Percentiles rank a stretch among this genome's conserved stretches.
These are phyloP conservation scores for Galbula dea DNA, from an alignment of 2,113 vertebrate species.

Conservation along the genomic window DNA sequence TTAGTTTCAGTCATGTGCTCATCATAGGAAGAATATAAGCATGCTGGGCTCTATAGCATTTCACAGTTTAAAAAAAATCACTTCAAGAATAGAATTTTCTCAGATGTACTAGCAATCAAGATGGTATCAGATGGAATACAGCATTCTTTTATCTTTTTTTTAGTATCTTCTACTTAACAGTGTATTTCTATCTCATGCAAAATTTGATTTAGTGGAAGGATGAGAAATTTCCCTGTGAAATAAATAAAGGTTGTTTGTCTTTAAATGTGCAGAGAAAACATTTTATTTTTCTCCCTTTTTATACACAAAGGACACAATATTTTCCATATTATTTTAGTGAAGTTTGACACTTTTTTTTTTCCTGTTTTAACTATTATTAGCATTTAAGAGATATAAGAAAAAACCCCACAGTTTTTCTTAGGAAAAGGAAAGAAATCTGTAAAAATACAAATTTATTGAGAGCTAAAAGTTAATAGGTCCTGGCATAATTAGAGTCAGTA, in stretches of 20 bases:
- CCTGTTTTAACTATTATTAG: background rate
- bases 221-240: background rate
- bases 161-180: background rate
- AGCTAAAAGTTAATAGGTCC: background rate
- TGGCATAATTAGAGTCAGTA: background rate
- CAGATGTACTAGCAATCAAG: background rate
- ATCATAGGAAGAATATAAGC: background rate
- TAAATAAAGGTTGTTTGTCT: background rate
- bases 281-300: background rate
- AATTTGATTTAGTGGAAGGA: background rate
- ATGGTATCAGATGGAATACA: background rate
- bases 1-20: background rate
- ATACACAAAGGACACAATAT: background rate
- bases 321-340: background rate
- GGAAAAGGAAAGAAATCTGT: background rate
- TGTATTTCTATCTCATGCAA: background rate
- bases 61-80: background rate
- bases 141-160: background rate
- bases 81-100: background rate
- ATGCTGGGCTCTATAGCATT: background rate
- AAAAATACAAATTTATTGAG: background rate
- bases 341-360: background rate
- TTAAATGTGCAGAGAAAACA: background rate
- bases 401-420: background rate
- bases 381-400: background rate